A percentile compares a stretch with the other conserved stretches of the same genome.
Evolutionary conservation across 92 coral and sea anemone species (phyloP).

Genomic region (Plumapathes pennacea): DNA sequence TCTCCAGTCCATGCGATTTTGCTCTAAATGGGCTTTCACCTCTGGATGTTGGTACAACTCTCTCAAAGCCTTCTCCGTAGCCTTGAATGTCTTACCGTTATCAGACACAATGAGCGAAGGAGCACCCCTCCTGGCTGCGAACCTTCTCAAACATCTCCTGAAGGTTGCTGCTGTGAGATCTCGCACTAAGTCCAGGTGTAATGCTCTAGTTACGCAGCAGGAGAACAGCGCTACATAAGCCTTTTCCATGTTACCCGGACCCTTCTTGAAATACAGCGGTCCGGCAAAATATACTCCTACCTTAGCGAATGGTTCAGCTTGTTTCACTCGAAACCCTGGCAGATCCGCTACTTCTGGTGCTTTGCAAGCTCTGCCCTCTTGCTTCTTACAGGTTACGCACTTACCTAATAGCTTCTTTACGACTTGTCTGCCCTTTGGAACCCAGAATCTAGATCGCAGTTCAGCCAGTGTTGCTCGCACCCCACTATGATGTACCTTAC

Average conservation of each 20-base stretch:
- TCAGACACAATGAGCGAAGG: constrained; percentile 31
- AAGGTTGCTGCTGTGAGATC: constrained; percentile 10
- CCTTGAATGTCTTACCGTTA: constrained; percentile 27
- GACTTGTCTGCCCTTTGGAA: constrained; percentile 32
- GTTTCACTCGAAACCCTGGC: constrained; percentile 22
- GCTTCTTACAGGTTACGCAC: constrained; percentile 3
- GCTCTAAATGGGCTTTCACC: background rate
- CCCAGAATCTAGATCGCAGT: constrained; percentile 18
- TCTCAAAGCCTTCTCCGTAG: constrained; percentile 1
- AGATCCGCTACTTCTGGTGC: constrained; percentile 4
- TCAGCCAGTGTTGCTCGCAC: constrained; percentile 11
- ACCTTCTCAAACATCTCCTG: constrained; percentile 14
- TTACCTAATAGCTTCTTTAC: constrained; percentile 6
- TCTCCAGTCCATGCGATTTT: constrained; percentile 4
- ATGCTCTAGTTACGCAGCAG: background rate
- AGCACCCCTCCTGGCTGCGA: constrained; percentile 12
- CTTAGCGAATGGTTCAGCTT: constrained; percentile 19
- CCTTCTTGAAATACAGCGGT: constrained; percentile 4
- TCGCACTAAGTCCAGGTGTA: constrained; percentile 13
- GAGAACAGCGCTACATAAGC: constrained; percentile 5
- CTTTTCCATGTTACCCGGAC: constrained; percentile 3
- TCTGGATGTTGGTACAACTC: constrained; percentile 2
- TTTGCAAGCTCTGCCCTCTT: background rate
- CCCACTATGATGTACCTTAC: constrained; percentile 12
- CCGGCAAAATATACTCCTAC: constrained; percentile 36